phyloP scores from a whole-genome alignment of 2,113 vertebrate species.

The Lycocorax pyrrhopterus region DNA sequence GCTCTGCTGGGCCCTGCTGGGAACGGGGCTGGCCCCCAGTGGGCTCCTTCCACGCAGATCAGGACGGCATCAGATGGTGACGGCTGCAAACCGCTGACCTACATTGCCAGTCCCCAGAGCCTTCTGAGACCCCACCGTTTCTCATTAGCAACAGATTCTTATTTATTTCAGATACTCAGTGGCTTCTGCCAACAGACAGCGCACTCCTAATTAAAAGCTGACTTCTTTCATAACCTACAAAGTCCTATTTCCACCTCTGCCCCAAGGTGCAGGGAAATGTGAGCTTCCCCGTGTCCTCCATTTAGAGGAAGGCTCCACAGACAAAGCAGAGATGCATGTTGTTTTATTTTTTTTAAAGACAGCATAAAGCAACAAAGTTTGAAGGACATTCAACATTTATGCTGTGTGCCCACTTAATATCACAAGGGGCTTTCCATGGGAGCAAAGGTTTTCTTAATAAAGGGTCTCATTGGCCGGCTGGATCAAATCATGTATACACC shows the following conservation, averaged over 20 bases:
- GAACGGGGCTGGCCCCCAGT: not conserved
- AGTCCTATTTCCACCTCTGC: constrained; percentile 50
- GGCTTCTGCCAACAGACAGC: constrained; percentile 25
- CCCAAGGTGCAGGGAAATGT: not conserved
- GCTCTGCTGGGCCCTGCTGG: not conserved
- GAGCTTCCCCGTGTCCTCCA: constrained; percentile 2
- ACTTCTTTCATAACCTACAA: constrained; percentile 44
- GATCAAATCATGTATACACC: constrained; percentile 70
- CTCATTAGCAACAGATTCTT: constrained; percentile 58
- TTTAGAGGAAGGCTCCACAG: not conserved
- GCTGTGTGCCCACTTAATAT: constrained; percentile 31
- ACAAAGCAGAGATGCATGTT: not conserved
- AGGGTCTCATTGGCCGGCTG: constrained; percentile 68
- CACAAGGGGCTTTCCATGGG: constrained; percentile 39
- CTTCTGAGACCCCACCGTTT: not conserved
- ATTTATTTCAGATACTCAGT: constrained; percentile 39
- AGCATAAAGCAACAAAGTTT: constrained; percentile 64
- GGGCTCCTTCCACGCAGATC: not conserved
- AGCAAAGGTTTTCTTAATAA: constrained; percentile 69
- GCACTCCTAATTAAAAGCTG: constrained; percentile 51
- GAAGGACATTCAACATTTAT: constrained; percentile 73
- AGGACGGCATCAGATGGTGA: not conserved
- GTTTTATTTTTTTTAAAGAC: constrained; percentile 33
- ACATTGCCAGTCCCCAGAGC: constrained; percentile 35
- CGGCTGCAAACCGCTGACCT: constrained; percentile 14